Percentiles rank a stretch among this genome's conserved stretches.
These are phyloP conservation scores for Montipora efflorescens DNA, from an alignment of 64 coral and sea anemone species.

Conservation along the genomic window DNA sequence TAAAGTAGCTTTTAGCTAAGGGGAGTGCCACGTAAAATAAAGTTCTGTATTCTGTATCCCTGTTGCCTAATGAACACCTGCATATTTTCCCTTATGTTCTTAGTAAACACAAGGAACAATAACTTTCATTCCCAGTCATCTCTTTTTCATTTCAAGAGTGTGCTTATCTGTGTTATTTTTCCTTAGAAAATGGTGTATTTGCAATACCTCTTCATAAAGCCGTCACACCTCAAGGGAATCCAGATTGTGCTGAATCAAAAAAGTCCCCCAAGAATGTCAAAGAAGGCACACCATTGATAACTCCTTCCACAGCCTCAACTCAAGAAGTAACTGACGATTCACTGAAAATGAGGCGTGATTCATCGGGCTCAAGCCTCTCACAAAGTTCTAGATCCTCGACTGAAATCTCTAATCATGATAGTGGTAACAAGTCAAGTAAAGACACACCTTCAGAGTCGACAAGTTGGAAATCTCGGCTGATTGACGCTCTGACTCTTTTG, in stretches of 20 bases:
- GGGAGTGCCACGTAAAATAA: too few relatives aligned
- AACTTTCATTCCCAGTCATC: too few relatives aligned
- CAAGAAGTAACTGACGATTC: constrained; percentile 52
- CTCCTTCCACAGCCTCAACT: neutral
- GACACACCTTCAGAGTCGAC: constrained; percentile 72
- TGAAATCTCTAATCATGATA: constrained; percentile 59
- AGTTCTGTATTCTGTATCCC: too few relatives aligned
- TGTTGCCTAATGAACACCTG: too few relatives aligned
- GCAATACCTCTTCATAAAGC: constrained; percentile 88
- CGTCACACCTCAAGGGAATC: constrained; percentile 61
- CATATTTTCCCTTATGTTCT: too few relatives aligned
- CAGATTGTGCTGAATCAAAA: constrained; percentile 26
- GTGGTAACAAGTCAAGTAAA: constrained; percentile 33
- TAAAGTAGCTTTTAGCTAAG: too few relatives aligned
- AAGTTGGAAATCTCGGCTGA: constrained; percentile 91
- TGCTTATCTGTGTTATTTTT: neutral
- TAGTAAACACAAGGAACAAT: too few relatives aligned
- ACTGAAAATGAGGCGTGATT: constrained; percentile 75
- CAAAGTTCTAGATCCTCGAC: constrained; percentile 71
- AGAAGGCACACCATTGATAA: constrained; percentile 22
- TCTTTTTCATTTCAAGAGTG: neutral
- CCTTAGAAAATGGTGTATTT: constrained; percentile 89
- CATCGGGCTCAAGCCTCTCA: constrained; percentile 77
- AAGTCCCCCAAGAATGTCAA: constrained; percentile 34
- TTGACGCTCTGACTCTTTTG: constrained; percentile 87